phyloP scores from a whole-genome alignment of 2,888 invertebrate genomes.

The Tinea pellionella region DNA sequence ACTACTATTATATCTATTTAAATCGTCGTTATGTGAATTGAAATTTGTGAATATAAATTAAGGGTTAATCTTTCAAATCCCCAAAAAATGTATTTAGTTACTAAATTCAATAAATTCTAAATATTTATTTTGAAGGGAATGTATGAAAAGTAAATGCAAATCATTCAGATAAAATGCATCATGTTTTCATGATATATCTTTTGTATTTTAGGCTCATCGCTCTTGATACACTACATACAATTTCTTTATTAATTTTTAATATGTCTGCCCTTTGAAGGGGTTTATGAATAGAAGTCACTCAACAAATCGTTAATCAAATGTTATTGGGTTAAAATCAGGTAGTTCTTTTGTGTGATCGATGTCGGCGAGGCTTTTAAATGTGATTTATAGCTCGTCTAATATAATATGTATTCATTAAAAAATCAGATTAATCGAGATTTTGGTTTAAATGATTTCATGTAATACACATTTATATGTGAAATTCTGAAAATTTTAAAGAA shows the following conservation, averaged over 20 bases:
- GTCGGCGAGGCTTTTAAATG: conserved; percentile 47
- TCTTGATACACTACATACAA: background rate
- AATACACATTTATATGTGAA: too few species aligned
- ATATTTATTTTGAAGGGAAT: background rate
- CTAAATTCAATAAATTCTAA: background rate
- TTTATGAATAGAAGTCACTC: conserved; percentile 63
- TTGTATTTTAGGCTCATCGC: background rate
- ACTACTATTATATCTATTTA: background rate
- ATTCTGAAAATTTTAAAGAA: too few species aligned
- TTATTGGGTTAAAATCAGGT: conserved; percentile 63
- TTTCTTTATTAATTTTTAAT: conserved; percentile 61
- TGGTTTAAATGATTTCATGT: too few species aligned
- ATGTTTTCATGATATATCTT: background rate
- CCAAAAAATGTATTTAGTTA: too few species aligned
- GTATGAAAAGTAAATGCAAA: conserved; percentile 22
- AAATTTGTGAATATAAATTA: too few species aligned
- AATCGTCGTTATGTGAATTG: background rate
- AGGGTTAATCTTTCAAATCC: too few species aligned
- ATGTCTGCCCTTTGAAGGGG: conserved; percentile 55
- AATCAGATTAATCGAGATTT: background rate
- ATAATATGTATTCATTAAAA: background rate
- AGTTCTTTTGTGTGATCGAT: conserved; percentile 54
- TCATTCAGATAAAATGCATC: conserved; percentile 22
- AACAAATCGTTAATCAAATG: conserved; percentile 65
- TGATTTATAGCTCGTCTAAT: conserved; percentile 46